A percentile compares a stretch with the other conserved stretches of the same genome.
Conservation (phyloP, 2,797 vertebrate genomes). For the Falco concolor region DNA sequence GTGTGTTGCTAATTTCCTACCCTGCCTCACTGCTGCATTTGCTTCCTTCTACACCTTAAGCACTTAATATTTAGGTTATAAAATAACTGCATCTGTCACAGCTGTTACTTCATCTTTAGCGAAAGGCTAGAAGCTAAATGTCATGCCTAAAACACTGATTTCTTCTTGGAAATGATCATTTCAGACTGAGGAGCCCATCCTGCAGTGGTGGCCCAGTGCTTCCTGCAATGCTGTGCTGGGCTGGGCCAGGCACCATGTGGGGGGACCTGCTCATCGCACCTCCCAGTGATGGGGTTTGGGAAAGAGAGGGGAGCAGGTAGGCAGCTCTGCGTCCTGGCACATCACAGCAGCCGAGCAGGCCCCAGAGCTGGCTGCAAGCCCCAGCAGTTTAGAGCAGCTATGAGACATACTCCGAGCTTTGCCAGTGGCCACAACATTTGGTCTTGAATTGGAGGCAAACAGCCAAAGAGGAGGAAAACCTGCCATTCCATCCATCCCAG, state of each 20-base stretch:
- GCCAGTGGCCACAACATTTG: not conserved
- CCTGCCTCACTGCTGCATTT: not conserved
- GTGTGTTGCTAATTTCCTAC: not conserved
- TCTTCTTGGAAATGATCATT: not conserved
- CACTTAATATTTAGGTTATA: slow-evolving; percentile 13
- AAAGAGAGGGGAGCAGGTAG: not conserved
- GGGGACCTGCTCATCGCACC: not conserved
- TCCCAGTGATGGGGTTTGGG: not conserved
- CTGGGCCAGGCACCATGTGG: rapidly evolving
- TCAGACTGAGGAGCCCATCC: not conserved
- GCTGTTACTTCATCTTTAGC: not conserved
- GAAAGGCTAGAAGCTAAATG: slow-evolving; percentile 13
- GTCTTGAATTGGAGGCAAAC: not conserved
- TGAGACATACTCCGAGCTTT: not conserved
- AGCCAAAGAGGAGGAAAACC: not conserved
- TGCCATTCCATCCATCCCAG: not conserved
- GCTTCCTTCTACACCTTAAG: not conserved
- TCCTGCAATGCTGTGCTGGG: rapidly evolving
- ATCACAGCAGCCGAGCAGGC: not conserved
- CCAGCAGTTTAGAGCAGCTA: not conserved
- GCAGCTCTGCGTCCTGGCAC: not conserved
- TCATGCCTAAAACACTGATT: not conserved
- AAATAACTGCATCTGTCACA: not conserved
- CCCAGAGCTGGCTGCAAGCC: not conserved
- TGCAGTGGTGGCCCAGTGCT: not conserved